phyloP scores from a whole-genome alignment of 2,888 invertebrate species.

The Sialis fuliginosa region DNA sequence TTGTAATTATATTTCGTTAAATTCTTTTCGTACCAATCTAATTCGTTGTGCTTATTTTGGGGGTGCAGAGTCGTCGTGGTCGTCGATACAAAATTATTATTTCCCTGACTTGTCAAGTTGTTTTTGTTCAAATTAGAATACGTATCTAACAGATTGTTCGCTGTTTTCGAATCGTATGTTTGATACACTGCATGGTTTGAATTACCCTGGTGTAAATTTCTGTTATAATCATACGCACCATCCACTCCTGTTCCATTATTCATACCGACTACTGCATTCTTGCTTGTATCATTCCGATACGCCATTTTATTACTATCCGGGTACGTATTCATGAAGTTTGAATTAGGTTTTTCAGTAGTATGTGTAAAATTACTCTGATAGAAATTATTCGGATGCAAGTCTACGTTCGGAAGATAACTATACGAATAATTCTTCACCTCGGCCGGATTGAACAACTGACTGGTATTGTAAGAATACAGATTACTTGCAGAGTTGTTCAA shows the following conservation, averaged over 20 bases:
- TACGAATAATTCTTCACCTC: background rate
- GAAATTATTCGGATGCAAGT: background rate
- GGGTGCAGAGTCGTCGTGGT: background rate
- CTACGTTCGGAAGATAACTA: background rate
- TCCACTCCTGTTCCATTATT: no score
- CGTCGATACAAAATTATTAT: background rate
- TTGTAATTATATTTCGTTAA: no score
- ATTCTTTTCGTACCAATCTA: no score
- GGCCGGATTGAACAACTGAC: background rate
- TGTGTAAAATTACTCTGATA: background rate
- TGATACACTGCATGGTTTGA: no score
- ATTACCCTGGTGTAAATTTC: no score
- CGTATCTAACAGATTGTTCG: background rate
- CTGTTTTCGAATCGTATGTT: background rate
- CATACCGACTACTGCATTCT: background rate
- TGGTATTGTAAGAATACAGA: no score
- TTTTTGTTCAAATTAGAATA: background rate
- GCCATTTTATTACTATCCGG: background rate
- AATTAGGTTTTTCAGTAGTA: background rate
- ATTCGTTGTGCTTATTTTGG: no score
- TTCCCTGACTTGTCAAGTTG: background rate
- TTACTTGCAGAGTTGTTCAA: no score
- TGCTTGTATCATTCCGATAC: background rate
- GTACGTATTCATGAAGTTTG: background rate
- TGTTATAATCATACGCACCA: no score